phyloP scores from a whole-genome alignment of 2,113 vertebrate species.

The Colaptes auratus region DNA sequence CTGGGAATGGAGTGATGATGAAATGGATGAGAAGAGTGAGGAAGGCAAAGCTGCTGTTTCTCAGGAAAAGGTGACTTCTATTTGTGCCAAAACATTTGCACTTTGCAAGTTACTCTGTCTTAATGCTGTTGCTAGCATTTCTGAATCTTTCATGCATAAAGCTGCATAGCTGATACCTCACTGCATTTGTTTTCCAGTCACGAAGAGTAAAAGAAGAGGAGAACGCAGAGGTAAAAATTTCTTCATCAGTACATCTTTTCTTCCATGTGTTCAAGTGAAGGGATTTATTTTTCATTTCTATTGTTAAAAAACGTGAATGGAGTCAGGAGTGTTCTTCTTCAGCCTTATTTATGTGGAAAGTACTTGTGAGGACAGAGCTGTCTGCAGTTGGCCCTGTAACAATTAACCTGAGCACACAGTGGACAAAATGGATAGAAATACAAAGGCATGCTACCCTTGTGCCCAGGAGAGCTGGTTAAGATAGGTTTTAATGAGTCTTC shows the following conservation, averaged over 20 bases:
- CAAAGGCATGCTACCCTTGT: not conserved
- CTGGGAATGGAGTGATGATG: slow-evolving; percentile 99
- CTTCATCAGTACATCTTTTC: not conserved
- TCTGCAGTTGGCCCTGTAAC: not conserved
- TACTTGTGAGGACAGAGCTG: not conserved
- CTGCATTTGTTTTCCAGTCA: slow-evolving; percentile 82
- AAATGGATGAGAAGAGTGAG: slow-evolving; percentile 93
- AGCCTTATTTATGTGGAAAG: not conserved
- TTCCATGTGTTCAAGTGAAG: not conserved
- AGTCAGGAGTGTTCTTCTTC: not conserved
- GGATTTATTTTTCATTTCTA: not conserved
- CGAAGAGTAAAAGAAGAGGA: slow-evolving; percentile 90
- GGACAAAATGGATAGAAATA: slow-evolving; percentile 5
- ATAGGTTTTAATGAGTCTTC: slow-evolving; percentile 34
- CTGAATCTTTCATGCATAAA: not conserved
- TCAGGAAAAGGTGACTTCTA: slow-evolving; percentile 87
- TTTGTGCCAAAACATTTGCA: not conserved
- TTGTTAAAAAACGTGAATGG: not conserved
- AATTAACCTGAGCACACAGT: not conserved
- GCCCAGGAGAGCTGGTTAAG: not conserved
- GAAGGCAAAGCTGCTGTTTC: slow-evolving; percentile 92
- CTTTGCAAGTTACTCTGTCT: not conserved
- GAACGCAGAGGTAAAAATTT: slow-evolving; percentile 76
- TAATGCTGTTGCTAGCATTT: not conserved
- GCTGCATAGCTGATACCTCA: slow-evolving; percentile 27